phyloP scores from a whole-genome alignment of 2,797 vertebrate species.

The Ciconia nigra region DNA sequence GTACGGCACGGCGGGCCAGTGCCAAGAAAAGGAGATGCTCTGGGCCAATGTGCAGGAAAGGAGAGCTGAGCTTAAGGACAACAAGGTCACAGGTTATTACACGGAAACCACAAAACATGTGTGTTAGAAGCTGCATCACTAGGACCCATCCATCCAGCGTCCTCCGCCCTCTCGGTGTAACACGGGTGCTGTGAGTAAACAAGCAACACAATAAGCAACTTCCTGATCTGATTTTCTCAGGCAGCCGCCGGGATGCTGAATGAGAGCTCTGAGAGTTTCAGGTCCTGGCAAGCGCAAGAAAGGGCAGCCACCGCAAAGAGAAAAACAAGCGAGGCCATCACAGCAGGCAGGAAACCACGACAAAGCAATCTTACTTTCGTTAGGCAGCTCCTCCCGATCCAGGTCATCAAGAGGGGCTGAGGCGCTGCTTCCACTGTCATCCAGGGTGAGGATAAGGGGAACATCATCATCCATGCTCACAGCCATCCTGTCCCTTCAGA shows the following conservation, averaged over 20 bases:
- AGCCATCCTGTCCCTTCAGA: constrained; percentile 58
- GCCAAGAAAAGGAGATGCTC: neutral
- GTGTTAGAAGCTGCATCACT: accelerated
- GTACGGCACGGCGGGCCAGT: accelerated
- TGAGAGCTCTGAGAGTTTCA: neutral
- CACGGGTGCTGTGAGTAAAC: neutral
- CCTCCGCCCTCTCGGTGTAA: accelerated
- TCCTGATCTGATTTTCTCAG: neutral
- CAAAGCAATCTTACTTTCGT: constrained; percentile 82
- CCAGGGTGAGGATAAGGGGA: constrained; percentile 92
- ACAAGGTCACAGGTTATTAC: neutral
- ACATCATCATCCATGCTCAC: constrained; percentile 88
- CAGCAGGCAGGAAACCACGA: neutral
- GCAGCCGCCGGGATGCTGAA: accelerated
- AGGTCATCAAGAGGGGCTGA: constrained; percentile 73
- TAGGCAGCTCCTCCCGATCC: constrained; percentile 74
- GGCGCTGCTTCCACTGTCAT: constrained; percentile 78
- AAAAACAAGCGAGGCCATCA: accelerated
- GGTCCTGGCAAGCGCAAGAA: neutral
- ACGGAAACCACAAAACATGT: accelerated
- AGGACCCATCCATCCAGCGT: neutral
- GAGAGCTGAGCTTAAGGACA: neutral
- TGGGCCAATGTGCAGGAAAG: accelerated
- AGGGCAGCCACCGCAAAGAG: neutral
- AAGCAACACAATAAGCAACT: neutral